phyloP scores from a whole-genome alignment of 2,888 invertebrate species.

The Pheosia tremula region DNA sequence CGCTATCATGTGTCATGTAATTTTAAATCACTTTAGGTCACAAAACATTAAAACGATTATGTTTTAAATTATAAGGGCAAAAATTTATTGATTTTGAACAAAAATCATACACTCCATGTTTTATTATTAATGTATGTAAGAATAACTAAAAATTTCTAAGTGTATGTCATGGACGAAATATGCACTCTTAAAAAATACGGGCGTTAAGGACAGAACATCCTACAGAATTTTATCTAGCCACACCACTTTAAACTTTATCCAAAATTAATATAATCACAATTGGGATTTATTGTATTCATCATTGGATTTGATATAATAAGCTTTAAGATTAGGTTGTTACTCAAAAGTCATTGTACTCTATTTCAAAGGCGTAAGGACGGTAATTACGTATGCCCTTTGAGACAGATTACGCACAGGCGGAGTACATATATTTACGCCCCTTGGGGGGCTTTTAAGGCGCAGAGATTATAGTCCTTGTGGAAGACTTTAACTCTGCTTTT shows the following conservation, averaged over 20 bases:
- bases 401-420: constrained; percentile 5
- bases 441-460: background rate
- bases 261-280: background rate
- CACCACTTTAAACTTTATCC: background rate
- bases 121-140: too few relatives aligned
- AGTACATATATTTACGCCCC: constrained; percentile 1
- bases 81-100: too few relatives aligned
- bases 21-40: too few relatives aligned
- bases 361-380: constrained; percentile 3
- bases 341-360: constrained; percentile 6
- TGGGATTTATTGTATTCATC: background rate
- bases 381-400: constrained; percentile 8
- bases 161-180: too few relatives aligned
- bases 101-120: too few relatives aligned
- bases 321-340: constrained; percentile 4
- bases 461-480: constrained; percentile 4
- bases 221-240: too few relatives aligned
- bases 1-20: too few relatives aligned
- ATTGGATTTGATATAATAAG: background rate
- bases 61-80: too few relatives aligned
- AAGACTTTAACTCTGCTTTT: constrained; percentile 1
- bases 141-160: too few relatives aligned
- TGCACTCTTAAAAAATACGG: too few relatives aligned
- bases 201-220: too few relatives aligned
- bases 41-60: too few relatives aligned